phyloP scores from a whole-genome alignment of 1,140 invertebrate species.

The Aphelinus certus region DNA sequence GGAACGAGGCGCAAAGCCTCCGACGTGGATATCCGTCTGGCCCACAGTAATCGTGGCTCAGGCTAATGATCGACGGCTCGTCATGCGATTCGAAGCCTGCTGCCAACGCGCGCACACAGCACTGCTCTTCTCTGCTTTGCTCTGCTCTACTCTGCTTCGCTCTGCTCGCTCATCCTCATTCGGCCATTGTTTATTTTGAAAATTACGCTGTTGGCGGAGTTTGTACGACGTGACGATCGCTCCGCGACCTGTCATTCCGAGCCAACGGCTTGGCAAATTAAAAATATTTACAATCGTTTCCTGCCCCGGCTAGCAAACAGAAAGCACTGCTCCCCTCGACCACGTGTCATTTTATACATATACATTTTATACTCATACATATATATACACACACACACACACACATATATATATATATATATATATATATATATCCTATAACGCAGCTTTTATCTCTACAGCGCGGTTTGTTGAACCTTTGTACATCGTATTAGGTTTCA shows the following conservation, averaged over 20 bases:
- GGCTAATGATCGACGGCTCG: background rate
- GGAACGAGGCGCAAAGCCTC: no score
- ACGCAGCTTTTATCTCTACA: background rate
- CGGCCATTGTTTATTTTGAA: conserved; percentile 24
- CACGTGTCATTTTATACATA: background rate
- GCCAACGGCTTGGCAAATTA: conserved; percentile 27
- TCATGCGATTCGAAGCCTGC: background rate
- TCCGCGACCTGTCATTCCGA: background rate
- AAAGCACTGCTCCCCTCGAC: background rate
- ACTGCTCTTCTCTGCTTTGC: background rate
- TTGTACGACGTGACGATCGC: background rate
- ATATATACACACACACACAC: no score
- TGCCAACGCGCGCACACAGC: background rate
- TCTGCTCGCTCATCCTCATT: background rate
- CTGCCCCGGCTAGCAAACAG: conserved; percentile 3
- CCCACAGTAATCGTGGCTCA: background rate
- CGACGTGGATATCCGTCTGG: no score
- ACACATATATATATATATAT: background rate
- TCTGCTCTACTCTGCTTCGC: no score
- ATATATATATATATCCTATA: background rate
- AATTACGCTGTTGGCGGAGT: conserved; percentile 3
- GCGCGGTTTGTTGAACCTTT: background rate
- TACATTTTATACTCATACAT: no score
- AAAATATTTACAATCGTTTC: conserved; percentile 25
- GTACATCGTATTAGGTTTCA: conserved; percentile 8